Base-by-base conservation (phyloP, 2,888 invertebrate genomes). In the Pristionchus arcanus region DNA sequence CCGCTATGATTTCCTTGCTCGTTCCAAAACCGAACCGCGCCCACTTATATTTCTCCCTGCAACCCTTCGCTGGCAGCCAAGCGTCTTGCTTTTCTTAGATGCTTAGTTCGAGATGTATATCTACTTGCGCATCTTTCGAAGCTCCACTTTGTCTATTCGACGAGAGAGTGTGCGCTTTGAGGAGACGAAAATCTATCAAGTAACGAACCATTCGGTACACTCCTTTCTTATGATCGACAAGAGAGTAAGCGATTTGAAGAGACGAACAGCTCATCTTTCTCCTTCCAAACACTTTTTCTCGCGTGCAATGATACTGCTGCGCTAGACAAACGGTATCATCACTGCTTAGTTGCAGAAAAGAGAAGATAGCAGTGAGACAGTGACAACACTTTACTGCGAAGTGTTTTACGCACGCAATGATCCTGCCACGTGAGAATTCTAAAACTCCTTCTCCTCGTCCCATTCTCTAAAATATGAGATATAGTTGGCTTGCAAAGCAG, bases 341-440 rank as follows among this genome's bases (percentile, higher is more conserved):
- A 21, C n/a, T 63, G 63, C 63, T n/a, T n/a, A 25, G n/a, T n/a
- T 63, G 63, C 63, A 63, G 63, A 63, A 25, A 11, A 63, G 63
- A 63, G n/a, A n/a, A 63, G 63, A 63, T n/a, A 63, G 63, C 25
- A 11, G 25, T 63, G 63, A 63, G 63, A 11, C 63, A 63, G 63
- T 63, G 63, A 63, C 63, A 63, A 63, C 63, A 63, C 63, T 63
- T 63, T n/a, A 63, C 63, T 63, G 63, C 63, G 63, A n/a, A 63
- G 63, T 63, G 63, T n/a, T 63, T n/a, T 63, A 25, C 21, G 25
- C 25, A 25, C 63, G 49, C 59, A 59, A 16, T 59, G 63, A 63
- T 63, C 21, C 25, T 25, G 2, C 63, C 63, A 63, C 25, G 63
- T 63, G 63, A 63, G 13, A 55, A 55, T 42, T 42, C 5, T 42